Base-by-base conservation (phyloP, 2,888 invertebrate species). In the Mimas tiliae region DNA sequence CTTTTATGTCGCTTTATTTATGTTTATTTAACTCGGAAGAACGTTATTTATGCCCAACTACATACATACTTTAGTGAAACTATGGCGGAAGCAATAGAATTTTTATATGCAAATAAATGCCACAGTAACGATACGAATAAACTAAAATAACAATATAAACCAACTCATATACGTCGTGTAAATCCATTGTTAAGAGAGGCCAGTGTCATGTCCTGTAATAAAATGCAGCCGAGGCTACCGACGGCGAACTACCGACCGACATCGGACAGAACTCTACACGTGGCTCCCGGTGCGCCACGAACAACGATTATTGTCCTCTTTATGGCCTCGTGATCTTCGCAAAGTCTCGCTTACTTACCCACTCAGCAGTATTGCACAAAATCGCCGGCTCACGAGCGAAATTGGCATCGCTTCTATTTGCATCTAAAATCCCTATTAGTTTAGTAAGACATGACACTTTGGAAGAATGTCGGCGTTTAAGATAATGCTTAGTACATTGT, bases 281-380 rank as follows among this genome's bases (percentile, higher is more conserved):
- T 73, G 77, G 81, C 83, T 81, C 74, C 80, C 75, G 78, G 75
- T 68, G 73, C 73, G 77, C 79, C 81, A 80, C 82, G 80, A 83
- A 79, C 80, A 80, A 86, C 87, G 86, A 87, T 89, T 88, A 84
- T 85, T 82, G 87, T 84, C 80, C 80, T 77, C 80, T 80, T 87
- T 85, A 87, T 84, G 77, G 85, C 79, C 75, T 87, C 86, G 86
- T 87, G 87, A 87, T 86, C 81, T 79, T 81, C 75, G 76, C 82
- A 80, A 78, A 77, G 76, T 79, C 79, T 77, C 79, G 79, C 77
- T 81, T 75, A 79, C 77, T 81, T 75, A 79, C 69, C 74, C 68
- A 72, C 68, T 74, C 68, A 69, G 69, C 65, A 64, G 58, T 63
- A 48, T 65, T 58, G 74, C 70, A 79, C 79, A 74, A 77, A 80